Evolutionary conservation across 2,113 vertebrate genomes (phyloP), one percentile per base, ranked within the genome.

Genomic region (Notothenia coriiceps): DNA sequence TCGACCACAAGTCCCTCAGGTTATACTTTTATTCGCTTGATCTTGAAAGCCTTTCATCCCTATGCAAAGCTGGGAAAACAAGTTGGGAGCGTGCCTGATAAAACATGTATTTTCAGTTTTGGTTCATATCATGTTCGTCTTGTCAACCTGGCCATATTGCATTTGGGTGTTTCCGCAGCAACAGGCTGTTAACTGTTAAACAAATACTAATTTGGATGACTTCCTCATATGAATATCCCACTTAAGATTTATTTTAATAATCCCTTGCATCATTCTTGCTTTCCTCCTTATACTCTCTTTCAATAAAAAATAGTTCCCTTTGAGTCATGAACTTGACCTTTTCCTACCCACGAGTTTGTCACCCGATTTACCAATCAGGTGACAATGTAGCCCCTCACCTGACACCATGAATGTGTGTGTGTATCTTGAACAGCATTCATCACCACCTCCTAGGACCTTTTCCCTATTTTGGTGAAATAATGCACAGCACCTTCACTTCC

Each of bases 21-120:
- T 82, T 82, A 81, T 90, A 72, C 83, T 60, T 54, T 54, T 85
- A 91, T 91, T 83, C 55, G 77, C 85, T 89, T 87, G 83, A 92
- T 93, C 85, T 86, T 22, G 49, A 49, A 55, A 20, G 52, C 60
- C 79, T 86, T 92, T 87, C 56, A 86, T 86, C 80, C 55, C 14
- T 15, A 10, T 10, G 84, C 59, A 79, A 40, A 74, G 74, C 4
- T 81, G 52, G 63, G 57, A 74, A 81, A 77, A 78, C 43, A 82
- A 64, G 1, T 7, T 44, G n/a, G 66, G 40, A 59, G 29, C 51
- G 49, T 13, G 46, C 17, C 2, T 1, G 8, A 20, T 50, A 74
- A 22, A 71, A 81, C 43, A 54, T 68, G 15, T 33, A 61, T 77
- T 80, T 70, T 71, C 10, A 40, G 22, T 59, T 62, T 35, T 69